Evolutionary conservation across 2,113 vertebrate genomes (phyloP), one percentile per base, ranked within the genome.

Genomic region (Guaruba guarouba): DNA sequence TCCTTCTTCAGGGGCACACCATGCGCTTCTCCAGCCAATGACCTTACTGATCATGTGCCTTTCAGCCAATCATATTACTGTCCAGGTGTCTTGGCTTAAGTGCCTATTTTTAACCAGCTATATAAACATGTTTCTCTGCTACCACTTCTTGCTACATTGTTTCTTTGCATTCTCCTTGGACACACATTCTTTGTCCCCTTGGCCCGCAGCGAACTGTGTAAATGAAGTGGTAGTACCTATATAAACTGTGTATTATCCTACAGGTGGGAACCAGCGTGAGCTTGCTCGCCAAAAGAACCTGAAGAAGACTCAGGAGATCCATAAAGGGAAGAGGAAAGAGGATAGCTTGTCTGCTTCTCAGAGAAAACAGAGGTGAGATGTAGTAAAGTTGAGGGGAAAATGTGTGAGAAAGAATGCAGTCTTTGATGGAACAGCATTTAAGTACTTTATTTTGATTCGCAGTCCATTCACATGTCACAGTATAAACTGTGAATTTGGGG

Each of bases 221-320:
- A n/a, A 28, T 59, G 7, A 80, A 44, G 6, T 52, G 18, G 12
- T 63, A 25, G 15, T 39, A 61, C 17, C 76, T 95, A 19, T 31
- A 48, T 61, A 37, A 84, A 86, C 29, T 46, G 6, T 82, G 0
- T 25, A 11, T 59, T 63, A 13, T 59, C 46, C 90, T 87, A 23
- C 93, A 98, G 98, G 98, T 95, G 98, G 98, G 92, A 98, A 98
- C 94, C 98, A 98, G 80, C 95, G 98, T 94, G 98, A 98, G 91
- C 97, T 98, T 93, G 98, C 98, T 54, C 98, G 98, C 69, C 98
- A 98, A 39, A 98, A 98, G 80, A 98, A 98, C 73, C 96, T 98
- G 96, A 98, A 98, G 92, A 98, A 98, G 95, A 96, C 94, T 48
- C 98, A 98, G 91, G 98, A 98, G 81, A 97, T 93, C 31, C 98